Evolutionary conservation across 1,140 invertebrate genomes (phyloP).

Genomic region (Apis florea): DNA sequence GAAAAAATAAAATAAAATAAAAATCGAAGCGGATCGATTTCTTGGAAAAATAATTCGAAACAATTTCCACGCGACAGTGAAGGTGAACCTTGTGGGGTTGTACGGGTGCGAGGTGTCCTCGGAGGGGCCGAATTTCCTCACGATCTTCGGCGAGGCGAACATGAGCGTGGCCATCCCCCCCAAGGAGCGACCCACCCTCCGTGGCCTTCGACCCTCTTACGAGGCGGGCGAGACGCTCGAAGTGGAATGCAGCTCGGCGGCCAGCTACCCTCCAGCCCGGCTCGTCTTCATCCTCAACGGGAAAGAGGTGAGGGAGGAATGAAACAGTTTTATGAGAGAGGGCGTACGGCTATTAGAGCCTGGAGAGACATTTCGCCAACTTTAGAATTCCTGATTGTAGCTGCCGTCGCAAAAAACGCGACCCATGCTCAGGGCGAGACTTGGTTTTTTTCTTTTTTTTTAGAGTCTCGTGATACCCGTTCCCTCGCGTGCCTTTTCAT

Average conservation of each 20-base stretch:
- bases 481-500: neutral
- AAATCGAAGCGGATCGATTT: too few species aligned
- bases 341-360: constrained; percentile 10
- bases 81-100: constrained; percentile 76
- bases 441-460: too few species aligned
- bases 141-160: constrained; percentile 77
- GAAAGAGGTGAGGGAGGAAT: constrained; percentile 82
- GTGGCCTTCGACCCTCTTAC: constrained; percentile 80
- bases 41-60: neutral
- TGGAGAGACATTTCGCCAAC: constrained; percentile 29
- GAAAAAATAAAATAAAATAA: neutral
- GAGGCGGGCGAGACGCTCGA: constrained; percentile 87
- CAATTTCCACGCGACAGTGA: constrained; percentile 52
- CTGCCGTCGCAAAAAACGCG: neutral
- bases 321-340: constrained; percentile 15
- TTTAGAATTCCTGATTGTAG: constrained; percentile 4
- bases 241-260: constrained; percentile 88
- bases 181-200: constrained; percentile 69
- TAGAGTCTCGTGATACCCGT: neutral
- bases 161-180: constrained; percentile 80
- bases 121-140: constrained; percentile 81
- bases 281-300: constrained; percentile 89
- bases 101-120: constrained; percentile 83
- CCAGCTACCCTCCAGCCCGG: constrained; percentile 86
- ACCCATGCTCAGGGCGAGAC: too few species aligned